Evolutionary conservation across 1,140 invertebrate species (phyloP), one percentile per base, ranked within the genome.

Genomic region (Monochamus saltuarius): DNA sequence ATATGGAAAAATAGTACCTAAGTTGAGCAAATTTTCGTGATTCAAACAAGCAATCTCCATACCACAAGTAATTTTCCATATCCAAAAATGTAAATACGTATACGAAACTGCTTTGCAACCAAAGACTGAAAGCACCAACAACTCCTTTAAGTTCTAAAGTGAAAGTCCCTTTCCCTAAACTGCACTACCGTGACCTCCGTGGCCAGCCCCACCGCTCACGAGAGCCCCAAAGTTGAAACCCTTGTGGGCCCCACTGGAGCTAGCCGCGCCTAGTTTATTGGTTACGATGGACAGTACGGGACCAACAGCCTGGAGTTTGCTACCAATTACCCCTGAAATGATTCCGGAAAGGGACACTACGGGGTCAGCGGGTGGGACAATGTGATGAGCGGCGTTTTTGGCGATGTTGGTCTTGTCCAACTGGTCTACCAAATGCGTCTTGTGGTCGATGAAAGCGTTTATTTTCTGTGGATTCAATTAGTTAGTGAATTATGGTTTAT

Each of bases 371-470:
- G 85, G 85, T 13, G 81, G 64, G 63, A 87, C 84, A 64, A 90
- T 90, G n/a, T 86, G 84, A 68, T 83, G 88, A 61, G 85, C 84
- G 22, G 82, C 83, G 73, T 90, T 90, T 75, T 90, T 85, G 51
- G 82, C 84, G 59, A 87, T 86, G 72, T 90, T 90, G 53, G 84
- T 74, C 16, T 83, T 81, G 69, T 90, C 88, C 63, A 90, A 71
- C 19, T 83, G 82, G 42, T 82, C 73, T 36, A 90, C 79, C 37
- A 88, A 82, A 11, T 81, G 81, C 1, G 87, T 90, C 73, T 90
- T 90, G 3, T 88, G 83, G 58, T 90, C 88, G 71, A 90, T 78
- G 72, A 89, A 81, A 29, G 85, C 84, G 75, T 90, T 88, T 76
- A 90, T 81, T 85, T 90, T 90, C 89, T 90, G 70, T 59, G 61